Evolutionary conservation across 2,888 invertebrate species (phyloP), one percentile per base, ranked within the genome.

Genomic region (Agonopterix arenella): DNA sequence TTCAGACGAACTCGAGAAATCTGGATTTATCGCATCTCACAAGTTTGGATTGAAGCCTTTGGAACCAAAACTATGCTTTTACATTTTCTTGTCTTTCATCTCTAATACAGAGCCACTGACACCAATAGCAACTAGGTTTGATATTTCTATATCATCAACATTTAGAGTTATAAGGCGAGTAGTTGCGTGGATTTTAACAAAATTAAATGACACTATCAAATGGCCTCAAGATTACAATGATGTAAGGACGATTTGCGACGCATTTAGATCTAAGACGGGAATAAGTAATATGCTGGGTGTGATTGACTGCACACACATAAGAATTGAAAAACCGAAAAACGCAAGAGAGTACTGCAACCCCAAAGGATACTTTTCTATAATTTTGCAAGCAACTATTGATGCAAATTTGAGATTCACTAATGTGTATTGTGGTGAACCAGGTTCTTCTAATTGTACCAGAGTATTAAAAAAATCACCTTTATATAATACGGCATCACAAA

Each of bases 391-490:
- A 8, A 80, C 80, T 45, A 57, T 80, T 49, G 79, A 80, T 65
- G 61, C 73, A 16, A 75, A 75, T 56, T 58, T 80, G 55, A 67
- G 64, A 43, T 80, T 81, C 55, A 80, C 77, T 42, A 80, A 79
- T 52, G 62, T 81, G 49, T 81, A 72, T 56, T 81, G 81, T 66
- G 81, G 81, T 40, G 80, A 80, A 60, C 80, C 81, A 51, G 81
- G 81, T 4, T 80, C 80, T 42, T 68, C 68, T 41, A 78, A 70
- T 52, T 68, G 74, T 60, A 52, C 70, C n/a, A 57, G 77, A 51
- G 77, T 77, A 11, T 58, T 80, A 18, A 70, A 70, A 47, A 80
- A 74, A 47, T 81, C 80, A 36, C 80, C 80, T 11, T 53, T 81
- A 18, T 80, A 73, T 49, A 65, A 67, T 49, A 76, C 74, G 53